phyloP scores from a whole-genome alignment of 2,113 vertebrate genomes.

The Corynorhinus townsendii region DNA sequence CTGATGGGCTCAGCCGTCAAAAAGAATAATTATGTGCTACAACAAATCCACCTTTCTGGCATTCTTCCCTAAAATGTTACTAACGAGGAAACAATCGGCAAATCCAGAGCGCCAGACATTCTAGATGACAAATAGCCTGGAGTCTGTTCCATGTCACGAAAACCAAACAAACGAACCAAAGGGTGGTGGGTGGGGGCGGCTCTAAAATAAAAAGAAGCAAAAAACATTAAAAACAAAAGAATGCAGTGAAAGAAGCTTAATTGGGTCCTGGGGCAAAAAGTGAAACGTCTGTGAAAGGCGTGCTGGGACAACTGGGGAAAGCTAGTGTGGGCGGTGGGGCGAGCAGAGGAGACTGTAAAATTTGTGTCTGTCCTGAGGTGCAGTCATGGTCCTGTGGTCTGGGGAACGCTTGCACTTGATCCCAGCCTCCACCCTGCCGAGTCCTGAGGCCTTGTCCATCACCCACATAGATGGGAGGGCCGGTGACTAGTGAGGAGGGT shows the following conservation, averaged over 20 bases:
- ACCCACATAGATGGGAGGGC: background rate
- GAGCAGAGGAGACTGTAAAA: fast-evolving
- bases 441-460: fast-evolving
- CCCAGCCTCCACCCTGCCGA: fast-evolving
- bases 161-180: background rate
- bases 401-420: background rate
- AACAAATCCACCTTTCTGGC: too few species aligned
- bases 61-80: background rate
- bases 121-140: background rate
- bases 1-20: fast-evolving
- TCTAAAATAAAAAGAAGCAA: background rate
- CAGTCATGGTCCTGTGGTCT: fast-evolving
- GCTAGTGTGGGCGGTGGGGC: fast-evolving
- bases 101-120: background rate
- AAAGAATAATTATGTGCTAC: background rate
- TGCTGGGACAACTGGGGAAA: fast-evolving
- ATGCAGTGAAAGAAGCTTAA: background rate
- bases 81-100: background rate
- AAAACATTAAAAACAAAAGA: too few species aligned
- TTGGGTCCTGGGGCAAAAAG: background rate
- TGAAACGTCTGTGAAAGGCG: background rate
- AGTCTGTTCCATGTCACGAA: background rate
- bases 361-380: background rate
- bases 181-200: background rate
- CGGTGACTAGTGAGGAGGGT: background rate